Base-by-base conservation (phyloP, 1,140 invertebrate species). In the Drosophila prosaltans region DNA sequence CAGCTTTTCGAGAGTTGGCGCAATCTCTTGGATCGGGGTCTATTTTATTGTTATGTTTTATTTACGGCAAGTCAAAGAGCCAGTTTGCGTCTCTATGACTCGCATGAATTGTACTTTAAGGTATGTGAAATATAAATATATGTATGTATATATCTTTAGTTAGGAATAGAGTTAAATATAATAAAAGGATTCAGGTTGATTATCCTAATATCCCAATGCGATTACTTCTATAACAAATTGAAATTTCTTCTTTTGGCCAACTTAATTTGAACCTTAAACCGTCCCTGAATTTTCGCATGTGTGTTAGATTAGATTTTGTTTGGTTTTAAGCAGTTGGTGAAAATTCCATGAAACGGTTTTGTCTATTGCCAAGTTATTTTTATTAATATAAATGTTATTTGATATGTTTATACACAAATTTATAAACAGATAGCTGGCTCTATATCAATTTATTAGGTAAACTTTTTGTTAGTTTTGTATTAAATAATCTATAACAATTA, bases 21-120 rank as follows among this genome's bases (percentile, higher is more conserved):
- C 5, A 8, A 11, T 8, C 65, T 75, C 1, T 5, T 78, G 41
- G 72, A 72, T 36, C 30, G 26, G 2, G 72, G 62, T 1, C n/a
- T 8, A 9, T 78, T 78, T 61, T 39, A 75, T 30, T 78, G 68
- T n/a, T 78, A 78, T 55, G 61, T 78, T 0, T 32, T 78, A 16
- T 78, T 61, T 2, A 51, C 41, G 1, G 76, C 68, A 41, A 62
- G 48, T 6, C 72, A 78, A 48, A 43, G 76, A 0, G 55, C 61
- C 2, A 75, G 72, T 40, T 21, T 57, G 10, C 26, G 39, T 0
- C 54, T 75, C 9, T 78, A 68, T 41, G 9, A 65, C 9, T 8
- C 21, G 1, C 39, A 74, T 40, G 65, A 67, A 48, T 1, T 58
- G 0, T 72, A 68, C 57, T 75, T 78, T 55, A 78, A 74, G 75